Base-by-base conservation (phyloP, 2,888 invertebrate genomes). In the Drosophila mercatorum region DNA sequence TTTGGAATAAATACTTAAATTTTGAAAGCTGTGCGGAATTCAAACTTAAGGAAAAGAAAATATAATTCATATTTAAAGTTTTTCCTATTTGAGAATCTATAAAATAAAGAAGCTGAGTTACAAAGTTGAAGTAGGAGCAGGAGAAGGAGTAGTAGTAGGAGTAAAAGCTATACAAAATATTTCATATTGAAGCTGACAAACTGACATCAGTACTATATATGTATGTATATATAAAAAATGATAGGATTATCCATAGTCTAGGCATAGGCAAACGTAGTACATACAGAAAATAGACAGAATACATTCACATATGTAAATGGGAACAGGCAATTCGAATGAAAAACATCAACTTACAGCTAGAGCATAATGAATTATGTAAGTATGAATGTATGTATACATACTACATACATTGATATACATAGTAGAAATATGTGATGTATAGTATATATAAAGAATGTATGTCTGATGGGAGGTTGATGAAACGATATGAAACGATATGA, bases 301-400 rank as follows among this genome's bases (percentile, higher is more conserved):
- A 51, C 51, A 51, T 51, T 51, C 51, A 51, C 17, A 51, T 51
- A 34, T 51, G 51, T 17, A 34, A 36, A 36, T 36, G n/a, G 34
- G 12, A 12, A 36, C 34, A 36, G 17, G 51, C 34, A 36, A n/a
- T 10, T 28, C 1, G 47, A 34, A 51, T 51, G 51, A 51, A 51
- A 12, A 36, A 51, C 51, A 51, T 51, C 34, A 51, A 51, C 51
- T 51, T 51, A 51, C 51, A 17, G 11, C 51, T 51, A 51, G 3
- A 11, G 11, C 5, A 7, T 12, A 34, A 51, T 51, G 51, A 51
- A 51, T 51, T 17, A 51, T 17, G 34, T 51, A 51, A 17, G 49
- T n/a, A 51, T 51, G 49, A 10, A 49, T 49, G 34, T 34, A 51
- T 34, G 34, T 17, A 49, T 1, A 6, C 1, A 17, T n/a, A 31